Evolutionary conservation across 2,113 vertebrate species (phyloP), one percentile per base, ranked within the genome.

Genomic region (Coregonus clupeaformis): DNA sequence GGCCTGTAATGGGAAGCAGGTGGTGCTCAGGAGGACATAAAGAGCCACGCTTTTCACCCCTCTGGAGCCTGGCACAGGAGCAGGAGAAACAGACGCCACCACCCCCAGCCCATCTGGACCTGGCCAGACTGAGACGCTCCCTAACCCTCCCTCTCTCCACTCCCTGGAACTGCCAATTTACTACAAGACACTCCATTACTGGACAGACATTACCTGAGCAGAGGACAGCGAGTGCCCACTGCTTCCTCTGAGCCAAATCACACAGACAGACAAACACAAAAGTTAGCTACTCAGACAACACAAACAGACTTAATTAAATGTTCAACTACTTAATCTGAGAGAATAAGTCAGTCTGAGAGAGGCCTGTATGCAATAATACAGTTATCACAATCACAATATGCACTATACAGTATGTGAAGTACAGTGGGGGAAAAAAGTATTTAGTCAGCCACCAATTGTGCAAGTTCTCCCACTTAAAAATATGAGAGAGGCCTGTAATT

Each of bases 1-100:
- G 73, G 30, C 45, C 76, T 72, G 80, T 90, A 91, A 88, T 87
- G 77, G 78, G 77, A 85, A 85, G 86, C 91, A 92, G 90, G 86
- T 91, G 89, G 87, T 81, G 80, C 85, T 80, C 77, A 79, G 86
- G 83, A 87, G 85, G 90, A 82, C 85, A 86, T 89, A 84, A 91
- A 89, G 82, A 86, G 83, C 59, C 69, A 86, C 82, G 76, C 83
- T n/a, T 86, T 73, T 85, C 76, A 75, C 84, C 83, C 84, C 73
- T 67, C 84, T 79, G 84, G 87, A 86, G 76, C 70, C 85, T 89
- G 87, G 89, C 89, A 87, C 72, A 72, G 75, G 83, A 36, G 14
- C 73, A 62, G 74, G 68, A 69, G 59, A 85, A 85, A 82, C 83
- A 86, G 76, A 86, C 59, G 75, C 72, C 57, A 75, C 80, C 74